Base-by-base conservation (phyloP, 2,113 vertebrate genomes). In the Oncorhynchus gorbuscha region DNA sequence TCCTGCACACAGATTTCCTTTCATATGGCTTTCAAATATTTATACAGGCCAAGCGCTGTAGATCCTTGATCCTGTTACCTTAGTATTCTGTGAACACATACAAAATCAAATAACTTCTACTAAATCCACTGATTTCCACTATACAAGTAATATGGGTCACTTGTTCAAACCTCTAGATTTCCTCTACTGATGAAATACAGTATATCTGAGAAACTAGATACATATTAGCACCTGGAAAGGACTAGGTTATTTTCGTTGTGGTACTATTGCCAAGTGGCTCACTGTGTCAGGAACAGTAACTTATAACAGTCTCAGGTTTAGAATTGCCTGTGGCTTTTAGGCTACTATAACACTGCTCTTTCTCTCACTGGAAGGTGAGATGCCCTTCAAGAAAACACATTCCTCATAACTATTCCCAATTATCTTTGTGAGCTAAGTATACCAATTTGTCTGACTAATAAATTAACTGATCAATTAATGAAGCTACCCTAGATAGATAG, bases 11-110 rank as follows among this genome's bases (percentile, higher is more conserved):
- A 62, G 61, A 13, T 32, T 65, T 64, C 30, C 72, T 74, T 77
- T 81, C 20, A 77, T 75, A 73, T 67, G 30, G 45, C 55, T 58
- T 69, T 84, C 48, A 81, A 78, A 77, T 69, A 76, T 78, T 76
- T 69, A 75, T 76, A 49, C 76, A 74, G 73, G 28, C 20, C 73
- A 73, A 70, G 35, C 61, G 62, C 35, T 68, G 12, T 7, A 12
- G 20, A 39, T 78, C 58, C 66, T 73, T 14, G 51, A 55, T 5
- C 51, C 51, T 66, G 39, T 55, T 74, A n/a, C 67, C 11, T 35
- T 30, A 49, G 35, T 13, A 13, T 69, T 74, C n/a, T 71, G 9
- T 66, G 30, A 59, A 71, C 13, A 22, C 12, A 69, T 18, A 58
- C 26, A 20, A 39, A 68, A 67, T 30, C 18, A 20, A 45, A 20